Conservation (phyloP, 1,140 invertebrate species). For the Parasteatoda tepidariorum region DNA sequence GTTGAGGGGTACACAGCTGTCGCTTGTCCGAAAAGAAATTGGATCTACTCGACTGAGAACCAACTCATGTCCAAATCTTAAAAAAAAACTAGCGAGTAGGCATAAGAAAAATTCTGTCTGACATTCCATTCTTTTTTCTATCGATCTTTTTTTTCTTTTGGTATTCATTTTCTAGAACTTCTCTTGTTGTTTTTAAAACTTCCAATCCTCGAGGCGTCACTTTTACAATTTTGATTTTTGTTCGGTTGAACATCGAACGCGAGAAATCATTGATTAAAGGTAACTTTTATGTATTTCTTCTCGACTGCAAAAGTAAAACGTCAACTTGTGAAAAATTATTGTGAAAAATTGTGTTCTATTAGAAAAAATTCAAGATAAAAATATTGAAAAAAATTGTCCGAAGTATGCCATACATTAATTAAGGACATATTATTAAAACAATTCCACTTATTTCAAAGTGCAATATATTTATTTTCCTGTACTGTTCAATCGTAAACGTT, state of each 20-base stretch:
- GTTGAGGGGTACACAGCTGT: slow-evolving; percentile 40
- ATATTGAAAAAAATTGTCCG: too few relatives aligned
- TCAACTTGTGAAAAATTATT: too few relatives aligned
- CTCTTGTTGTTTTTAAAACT: slow-evolving; percentile 27
- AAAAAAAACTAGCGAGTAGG: background rate
- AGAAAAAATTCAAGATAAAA: too few relatives aligned
- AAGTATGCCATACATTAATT: too few relatives aligned
- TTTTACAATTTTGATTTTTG: slow-evolving; percentile 6
- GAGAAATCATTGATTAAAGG: too few relatives aligned
- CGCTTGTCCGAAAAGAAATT: slow-evolving; percentile 35
- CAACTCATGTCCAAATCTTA: slow-evolving; percentile 44
- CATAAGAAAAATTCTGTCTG: slow-evolving; percentile 37
- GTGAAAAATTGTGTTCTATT: too few relatives aligned
- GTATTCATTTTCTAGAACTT: background rate
- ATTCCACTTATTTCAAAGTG: too few relatives aligned
- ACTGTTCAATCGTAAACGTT: too few relatives aligned
- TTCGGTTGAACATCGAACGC: slow-evolving; percentile 30
- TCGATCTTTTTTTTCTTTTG: background rate
- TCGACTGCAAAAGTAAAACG: too few relatives aligned
- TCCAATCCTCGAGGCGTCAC: slow-evolving; percentile 20
- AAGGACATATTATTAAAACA: too few relatives aligned
- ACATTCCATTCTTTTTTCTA: slow-evolving; percentile 22
- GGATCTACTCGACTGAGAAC: slow-evolving; percentile 35
- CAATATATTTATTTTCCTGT: too few relatives aligned
- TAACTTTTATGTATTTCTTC: too few relatives aligned